Evolutionary conservation across 2,113 vertebrate species (phyloP).

Genomic region (Arvicanthis niloticus): DNA sequence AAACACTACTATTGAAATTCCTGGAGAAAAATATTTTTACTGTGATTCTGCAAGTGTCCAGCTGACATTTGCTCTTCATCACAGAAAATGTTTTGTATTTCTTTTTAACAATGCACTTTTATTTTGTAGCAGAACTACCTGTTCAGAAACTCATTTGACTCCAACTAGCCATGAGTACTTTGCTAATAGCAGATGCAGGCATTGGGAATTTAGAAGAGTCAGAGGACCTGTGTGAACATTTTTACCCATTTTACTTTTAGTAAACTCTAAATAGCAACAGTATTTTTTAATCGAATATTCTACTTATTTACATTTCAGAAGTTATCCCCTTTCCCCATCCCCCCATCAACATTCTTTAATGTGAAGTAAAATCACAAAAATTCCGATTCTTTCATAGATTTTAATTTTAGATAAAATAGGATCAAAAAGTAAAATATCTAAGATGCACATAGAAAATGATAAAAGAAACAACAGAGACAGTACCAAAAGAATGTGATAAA

Average conservation of each 20-base stretch:
- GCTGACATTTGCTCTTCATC: not conserved
- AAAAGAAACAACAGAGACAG: not conserved
- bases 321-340: too few species aligned
- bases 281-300: too few species aligned
- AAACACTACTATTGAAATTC: slow-evolving; percentile 30
- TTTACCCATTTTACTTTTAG: slow-evolving; percentile 6
- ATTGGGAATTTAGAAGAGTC: not conserved
- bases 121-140: slow-evolving; percentile 9
- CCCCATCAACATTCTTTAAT: not conserved
- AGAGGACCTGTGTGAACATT: not conserved
- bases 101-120: slow-evolving; percentile 13
- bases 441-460: not conserved
- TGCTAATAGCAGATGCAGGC: not conserved
- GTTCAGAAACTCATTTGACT: slow-evolving; percentile 22
- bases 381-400: not conserved
- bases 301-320: too few species aligned
- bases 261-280: not conserved
- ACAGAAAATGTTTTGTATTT: not conserved
- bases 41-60: not conserved
- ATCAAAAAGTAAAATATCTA: not conserved
- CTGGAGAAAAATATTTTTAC: not conserved
- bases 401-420: not conserved
- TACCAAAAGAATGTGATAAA: not conserved
- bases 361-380: not conserved
- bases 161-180: not conserved